These are phyloP conservation scores for Drosophila micromelanica DNA, from an alignment of 1,140 invertebrate genomes.

Conservation along the genomic window DNA sequence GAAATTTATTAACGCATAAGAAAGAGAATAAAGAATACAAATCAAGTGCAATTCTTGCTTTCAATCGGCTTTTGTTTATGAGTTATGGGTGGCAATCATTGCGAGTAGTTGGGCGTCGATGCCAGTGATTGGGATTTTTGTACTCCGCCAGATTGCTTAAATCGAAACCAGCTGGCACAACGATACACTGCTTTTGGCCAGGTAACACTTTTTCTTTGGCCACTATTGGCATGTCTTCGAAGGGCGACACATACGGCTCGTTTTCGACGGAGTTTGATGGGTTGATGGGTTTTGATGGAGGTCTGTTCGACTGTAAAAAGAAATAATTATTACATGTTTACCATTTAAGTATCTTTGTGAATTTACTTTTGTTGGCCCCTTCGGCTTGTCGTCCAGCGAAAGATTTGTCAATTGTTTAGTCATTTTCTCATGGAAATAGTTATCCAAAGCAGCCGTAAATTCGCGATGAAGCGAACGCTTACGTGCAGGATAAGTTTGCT, in stretches of 20 bases:
- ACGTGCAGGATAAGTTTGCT: slow-evolving; percentile 2
- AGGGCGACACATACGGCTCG: slow-evolving; percentile 51
- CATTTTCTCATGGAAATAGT: slow-evolving; percentile 32
- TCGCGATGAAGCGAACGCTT: slow-evolving; percentile 15
- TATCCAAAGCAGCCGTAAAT: slow-evolving; percentile 41
- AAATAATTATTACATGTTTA: background rate
- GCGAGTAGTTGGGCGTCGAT: slow-evolving; percentile 29
- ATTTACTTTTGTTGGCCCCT: slow-evolving; percentile 3
- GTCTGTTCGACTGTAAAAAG: slow-evolving; percentile 5
- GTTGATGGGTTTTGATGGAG: no score
- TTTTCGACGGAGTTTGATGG: background rate
- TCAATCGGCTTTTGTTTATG: background rate
- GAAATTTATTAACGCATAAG: slow-evolving; percentile 24
- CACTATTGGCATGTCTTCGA: slow-evolving; percentile 7
- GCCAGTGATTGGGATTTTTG: slow-evolving; percentile 62
- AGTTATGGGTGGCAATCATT: slow-evolving; percentile 18
- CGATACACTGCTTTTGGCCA: slow-evolving; percentile 8
- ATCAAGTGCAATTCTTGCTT: slow-evolving; percentile 11
- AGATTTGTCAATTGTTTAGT: background rate
- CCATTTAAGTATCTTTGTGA: no score
- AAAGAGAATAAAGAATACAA: background rate
- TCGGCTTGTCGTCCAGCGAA: background rate
- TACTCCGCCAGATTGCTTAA: slow-evolving; percentile 30
- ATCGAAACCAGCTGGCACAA: slow-evolving; percentile 55
- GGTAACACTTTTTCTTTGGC: background rate